A percentile compares a stretch with the other conserved stretches of the same genome.
These are phyloP conservation scores for Tetropium fuscum DNA, from an alignment of 2,888 invertebrate genomes.

Conservation along the genomic window DNA sequence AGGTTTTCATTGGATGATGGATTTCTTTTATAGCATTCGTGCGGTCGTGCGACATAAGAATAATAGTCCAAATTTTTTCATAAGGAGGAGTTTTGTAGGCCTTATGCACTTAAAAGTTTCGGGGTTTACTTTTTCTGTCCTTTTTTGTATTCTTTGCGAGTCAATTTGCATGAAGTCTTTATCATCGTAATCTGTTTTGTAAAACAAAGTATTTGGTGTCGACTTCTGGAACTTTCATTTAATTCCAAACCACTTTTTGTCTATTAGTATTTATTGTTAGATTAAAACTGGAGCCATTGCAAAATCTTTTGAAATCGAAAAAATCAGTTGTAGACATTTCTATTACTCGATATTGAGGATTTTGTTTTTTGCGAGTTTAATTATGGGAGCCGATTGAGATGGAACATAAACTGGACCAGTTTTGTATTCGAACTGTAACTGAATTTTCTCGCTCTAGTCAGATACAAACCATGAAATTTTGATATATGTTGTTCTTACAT, in stretches of 20 bases:
- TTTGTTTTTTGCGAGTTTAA: slow-evolving; percentile 15
- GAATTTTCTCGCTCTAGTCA: too few species aligned
- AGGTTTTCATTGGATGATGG: not conserved
- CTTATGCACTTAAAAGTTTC: not conserved
- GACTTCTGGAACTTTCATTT: not conserved
- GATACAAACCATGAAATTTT: too few species aligned
- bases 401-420: slow-evolving; percentile 24
- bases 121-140: not conserved
- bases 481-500: too few species aligned
- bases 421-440: too few species aligned
- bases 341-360: slow-evolving; percentile 9
- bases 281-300: not conserved
- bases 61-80: not conserved
- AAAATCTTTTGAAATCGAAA: slow-evolving; percentile 17
- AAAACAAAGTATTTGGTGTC: not conserved
- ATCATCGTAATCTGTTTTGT: not conserved
- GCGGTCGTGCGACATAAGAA: not conserved
- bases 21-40: not conserved
- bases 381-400: slow-evolving; percentile 1
- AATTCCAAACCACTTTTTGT: not conserved
- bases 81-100: not conserved
- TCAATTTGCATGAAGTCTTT: not conserved
- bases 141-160: not conserved
- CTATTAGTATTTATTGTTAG: not conserved
- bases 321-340: slow-evolving; percentile 23